These are phyloP conservation scores for Halisarca cf. caerulea DNA, from an alignment of 37 sponge, comb jelly and placozoan species.

Conservation along the genomic window DNA sequence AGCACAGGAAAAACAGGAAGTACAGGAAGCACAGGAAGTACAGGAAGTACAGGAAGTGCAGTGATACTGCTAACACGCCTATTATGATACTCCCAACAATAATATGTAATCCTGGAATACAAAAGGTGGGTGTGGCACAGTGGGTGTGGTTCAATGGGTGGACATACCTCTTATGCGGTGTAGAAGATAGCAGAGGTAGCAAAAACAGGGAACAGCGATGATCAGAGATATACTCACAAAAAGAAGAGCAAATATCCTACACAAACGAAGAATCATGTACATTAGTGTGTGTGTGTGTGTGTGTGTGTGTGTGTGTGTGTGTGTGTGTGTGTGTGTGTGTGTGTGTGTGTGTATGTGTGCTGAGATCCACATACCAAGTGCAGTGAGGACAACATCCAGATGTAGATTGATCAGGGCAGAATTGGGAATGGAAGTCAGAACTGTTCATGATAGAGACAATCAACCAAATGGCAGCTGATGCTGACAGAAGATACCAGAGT, in stretches of 20 bases:
- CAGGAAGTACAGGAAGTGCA: too few species aligned
- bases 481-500: slow-evolving; percentile 33
- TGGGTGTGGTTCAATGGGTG: too few species aligned
- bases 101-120: too few species aligned
- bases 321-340: too few species aligned
- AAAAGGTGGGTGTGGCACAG: too few species aligned
- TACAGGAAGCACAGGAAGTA: too few species aligned
- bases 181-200: not conserved
- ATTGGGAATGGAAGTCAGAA: slow-evolving; percentile 14
- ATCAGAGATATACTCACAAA: slow-evolving; percentile 12
- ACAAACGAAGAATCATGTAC: not conserved
- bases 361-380: slow-evolving; percentile 33
- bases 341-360: too few species aligned
- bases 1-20: too few species aligned
- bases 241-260: not conserved
- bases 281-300: too few species aligned
- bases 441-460: slow-evolving; percentile 25
- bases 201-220: not conserved
- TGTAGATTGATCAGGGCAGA: not conserved
- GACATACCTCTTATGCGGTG: not conserved
- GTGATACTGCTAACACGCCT: too few species aligned
- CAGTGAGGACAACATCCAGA: slow-evolving; percentile 40
- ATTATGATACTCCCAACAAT: too few species aligned
- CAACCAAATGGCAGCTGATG: slow-evolving; percentile 23
- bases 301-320: too few species aligned